Percentiles rank a stretch among this genome's conserved stretches.
Evolutionary conservation across 1,140 invertebrate genomes (phyloP).

Genomic region (Capitella teleta): DNA sequence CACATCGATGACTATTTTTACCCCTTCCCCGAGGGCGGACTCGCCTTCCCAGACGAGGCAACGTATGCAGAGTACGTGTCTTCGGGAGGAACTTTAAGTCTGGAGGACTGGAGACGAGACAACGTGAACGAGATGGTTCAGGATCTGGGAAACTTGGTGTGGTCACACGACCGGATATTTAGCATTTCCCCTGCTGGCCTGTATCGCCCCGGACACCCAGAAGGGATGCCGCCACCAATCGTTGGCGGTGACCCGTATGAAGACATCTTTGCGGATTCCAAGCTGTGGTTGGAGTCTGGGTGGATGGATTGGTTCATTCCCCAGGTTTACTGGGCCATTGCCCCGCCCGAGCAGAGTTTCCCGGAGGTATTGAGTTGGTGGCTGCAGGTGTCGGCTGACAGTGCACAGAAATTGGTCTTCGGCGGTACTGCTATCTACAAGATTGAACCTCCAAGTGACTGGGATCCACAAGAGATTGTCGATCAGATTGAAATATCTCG

Average conservation of each 20-base stretch:
- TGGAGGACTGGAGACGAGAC: slow-evolving; percentile 26
- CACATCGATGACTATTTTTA: slow-evolving; percentile 41
- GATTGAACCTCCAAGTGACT: slow-evolving; percentile 12
- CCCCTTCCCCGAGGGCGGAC: slow-evolving; percentile 26
- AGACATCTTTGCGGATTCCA: slow-evolving; percentile 27
- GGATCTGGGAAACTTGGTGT: slow-evolving; percentile 16
- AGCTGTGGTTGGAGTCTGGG: slow-evolving; percentile 28
- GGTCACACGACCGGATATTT: slow-evolving; percentile 10
- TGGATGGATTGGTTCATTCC: slow-evolving; percentile 35
- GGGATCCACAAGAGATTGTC: slow-evolving; percentile 21
- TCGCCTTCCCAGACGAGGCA: slow-evolving; percentile 23
- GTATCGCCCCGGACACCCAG: slow-evolving; percentile 22
- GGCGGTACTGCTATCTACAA: slow-evolving; percentile 20
- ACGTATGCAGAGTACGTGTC: slow-evolving; percentile 23
- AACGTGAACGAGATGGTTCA: slow-evolving; percentile 27
- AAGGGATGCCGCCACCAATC: slow-evolving; percentile 19
- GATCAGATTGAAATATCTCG: slow-evolving; percentile 25
- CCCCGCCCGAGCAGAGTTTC: slow-evolving; percentile 28
- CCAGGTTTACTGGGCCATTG: slow-evolving; percentile 34
- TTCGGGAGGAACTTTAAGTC: slow-evolving; percentile 20
- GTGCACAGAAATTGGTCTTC: slow-evolving; percentile 19
- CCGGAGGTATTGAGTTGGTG: slow-evolving; percentile 30
- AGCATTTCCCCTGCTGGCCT: slow-evolving; percentile 36
- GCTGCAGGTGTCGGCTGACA: slow-evolving; percentile 22
- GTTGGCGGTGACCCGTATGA: slow-evolving; percentile 23